These are phyloP conservation scores for Microcaecilia unicolor DNA, from an alignment of 2,797 vertebrate genomes.

Conservation along the genomic window DNA sequence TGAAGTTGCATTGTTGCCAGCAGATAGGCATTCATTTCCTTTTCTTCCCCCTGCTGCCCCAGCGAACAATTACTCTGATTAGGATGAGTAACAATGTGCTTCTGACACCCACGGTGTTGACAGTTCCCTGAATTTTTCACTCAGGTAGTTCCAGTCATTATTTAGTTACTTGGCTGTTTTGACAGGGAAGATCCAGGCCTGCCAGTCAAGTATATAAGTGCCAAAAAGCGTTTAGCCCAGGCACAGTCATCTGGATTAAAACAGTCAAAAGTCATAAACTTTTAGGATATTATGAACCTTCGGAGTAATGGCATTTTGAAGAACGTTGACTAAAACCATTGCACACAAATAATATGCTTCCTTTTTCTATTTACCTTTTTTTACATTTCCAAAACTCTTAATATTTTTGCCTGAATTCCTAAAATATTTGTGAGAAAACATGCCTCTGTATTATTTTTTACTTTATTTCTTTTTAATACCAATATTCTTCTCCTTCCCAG, in stretches of 20 bases:
- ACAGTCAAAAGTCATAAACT: conserved; percentile 65
- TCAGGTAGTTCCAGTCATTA: conserved; percentile 72
- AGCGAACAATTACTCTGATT: conserved; percentile 70
- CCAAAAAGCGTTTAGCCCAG: conserved; percentile 65
- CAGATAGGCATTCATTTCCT: conserved; percentile 57
- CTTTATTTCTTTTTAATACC: background rate
- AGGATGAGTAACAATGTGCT: conserved; percentile 56
- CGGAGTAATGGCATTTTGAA: conserved; percentile 54
- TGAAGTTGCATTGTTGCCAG: conserved; percentile 60
- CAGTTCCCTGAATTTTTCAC: conserved; percentile 50
- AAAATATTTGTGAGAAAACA: no score
- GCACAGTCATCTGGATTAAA: no score
- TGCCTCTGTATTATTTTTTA: background rate
- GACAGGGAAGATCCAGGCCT: conserved; percentile 66
- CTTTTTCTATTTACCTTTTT: no score
- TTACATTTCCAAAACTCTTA: no score
- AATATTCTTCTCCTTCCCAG: no score
- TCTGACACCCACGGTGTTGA: conserved; percentile 56
- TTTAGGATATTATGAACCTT: conserved; percentile 59
- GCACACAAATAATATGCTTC: no score
- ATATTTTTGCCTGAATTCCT: no score
- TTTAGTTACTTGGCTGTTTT: conserved; percentile 58
- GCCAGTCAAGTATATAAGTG: conserved; percentile 80
- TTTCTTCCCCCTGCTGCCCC: conserved; percentile 43
- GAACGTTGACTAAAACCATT: conserved; percentile 23